phyloP scores from a whole-genome alignment of 2,113 vertebrate species.

The Anolis carolinensis region DNA sequence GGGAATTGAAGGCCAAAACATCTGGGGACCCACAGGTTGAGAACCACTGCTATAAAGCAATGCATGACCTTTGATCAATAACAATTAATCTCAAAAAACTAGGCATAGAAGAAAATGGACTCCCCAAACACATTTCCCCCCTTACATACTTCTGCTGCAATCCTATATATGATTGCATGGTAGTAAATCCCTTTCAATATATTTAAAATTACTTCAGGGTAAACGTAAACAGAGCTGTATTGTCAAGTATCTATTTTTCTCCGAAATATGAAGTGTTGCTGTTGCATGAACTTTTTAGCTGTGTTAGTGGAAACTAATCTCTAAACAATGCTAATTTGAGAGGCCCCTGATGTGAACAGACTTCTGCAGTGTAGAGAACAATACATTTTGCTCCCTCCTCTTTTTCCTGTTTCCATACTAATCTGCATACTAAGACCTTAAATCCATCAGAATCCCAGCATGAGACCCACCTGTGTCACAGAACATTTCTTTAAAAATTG shows the following conservation, averaged over 20 bases:
- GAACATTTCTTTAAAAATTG: slow-evolving; percentile 56
- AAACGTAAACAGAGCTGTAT: neutral
- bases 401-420: slow-evolving; percentile 36
- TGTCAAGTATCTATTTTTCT: neutral
- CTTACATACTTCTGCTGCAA: neutral
- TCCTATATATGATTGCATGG: neutral
- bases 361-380: slow-evolving; percentile 41
- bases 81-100: neutral
- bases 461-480: slow-evolving; percentile 52
- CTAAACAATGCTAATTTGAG: slow-evolving; percentile 59
- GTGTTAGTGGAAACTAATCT: slow-evolving; percentile 49
- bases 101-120: neutral
- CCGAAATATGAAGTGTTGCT: neutral
- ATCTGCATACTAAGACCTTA: slow-evolving; percentile 58
- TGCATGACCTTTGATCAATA: neutral
- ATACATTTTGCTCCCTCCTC: slow-evolving; percentile 26
- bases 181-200: too few relatives aligned
- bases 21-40: too few relatives aligned
- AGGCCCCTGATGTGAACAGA: slow-evolving; percentile 50
- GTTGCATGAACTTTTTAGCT: slow-evolving; percentile 27
- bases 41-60: neutral
- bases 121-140: neutral
- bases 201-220: neutral
- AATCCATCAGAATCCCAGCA: slow-evolving; percentile 61
- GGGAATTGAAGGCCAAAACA: too few relatives aligned